Conservation (phyloP, 2,113 vertebrate genomes). For the Notothenia rossii region DNA sequence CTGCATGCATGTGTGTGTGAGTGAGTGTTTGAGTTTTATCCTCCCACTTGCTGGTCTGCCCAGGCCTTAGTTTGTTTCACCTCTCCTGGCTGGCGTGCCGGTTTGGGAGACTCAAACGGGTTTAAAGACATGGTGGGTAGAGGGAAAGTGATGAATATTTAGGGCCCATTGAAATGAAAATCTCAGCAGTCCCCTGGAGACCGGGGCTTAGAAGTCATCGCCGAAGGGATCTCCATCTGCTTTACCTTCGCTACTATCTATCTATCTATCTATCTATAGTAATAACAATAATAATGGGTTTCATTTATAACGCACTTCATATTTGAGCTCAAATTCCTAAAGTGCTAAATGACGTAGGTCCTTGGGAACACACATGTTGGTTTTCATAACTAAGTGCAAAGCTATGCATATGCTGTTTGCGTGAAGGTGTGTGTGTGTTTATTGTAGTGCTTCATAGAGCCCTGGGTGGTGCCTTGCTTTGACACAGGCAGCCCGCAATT, state of each 20-base stretch:
- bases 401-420: conserved; percentile 12
- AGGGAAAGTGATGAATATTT: conserved; percentile 86
- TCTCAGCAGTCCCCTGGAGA: conserved; percentile 80
- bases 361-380: not conserved
- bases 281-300: too few relatives aligned
- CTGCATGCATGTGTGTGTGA: conserved; percentile 25
- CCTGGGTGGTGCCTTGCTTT: conserved; percentile 72
- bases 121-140: conserved; percentile 75
- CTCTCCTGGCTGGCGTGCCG: conserved; percentile 63
- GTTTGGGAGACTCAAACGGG: conserved; percentile 71
- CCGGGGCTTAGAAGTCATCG: conserved; percentile 80
- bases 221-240: conserved; percentile 86
- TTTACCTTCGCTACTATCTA: conserved; percentile 54
- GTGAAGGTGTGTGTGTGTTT: conserved; percentile 4
- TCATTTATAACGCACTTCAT: too few relatives aligned
- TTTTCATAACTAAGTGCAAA: conserved; percentile 44
- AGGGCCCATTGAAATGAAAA: conserved; percentile 87
- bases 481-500: conserved; percentile 80
- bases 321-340: too few relatives aligned
- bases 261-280: conserved; percentile 4
- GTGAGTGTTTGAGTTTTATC: conserved; percentile 56
- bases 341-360: too few relatives aligned
- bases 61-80: conserved; percentile 46
- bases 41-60: conserved; percentile 66
- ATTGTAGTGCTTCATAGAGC: conserved; percentile 56